Percentiles rank a stretch among this genome's conserved stretches.
These are phyloP conservation scores for Coilia nasus DNA, from an alignment of 2,797 vertebrate species.

Conservation along the genomic window DNA sequence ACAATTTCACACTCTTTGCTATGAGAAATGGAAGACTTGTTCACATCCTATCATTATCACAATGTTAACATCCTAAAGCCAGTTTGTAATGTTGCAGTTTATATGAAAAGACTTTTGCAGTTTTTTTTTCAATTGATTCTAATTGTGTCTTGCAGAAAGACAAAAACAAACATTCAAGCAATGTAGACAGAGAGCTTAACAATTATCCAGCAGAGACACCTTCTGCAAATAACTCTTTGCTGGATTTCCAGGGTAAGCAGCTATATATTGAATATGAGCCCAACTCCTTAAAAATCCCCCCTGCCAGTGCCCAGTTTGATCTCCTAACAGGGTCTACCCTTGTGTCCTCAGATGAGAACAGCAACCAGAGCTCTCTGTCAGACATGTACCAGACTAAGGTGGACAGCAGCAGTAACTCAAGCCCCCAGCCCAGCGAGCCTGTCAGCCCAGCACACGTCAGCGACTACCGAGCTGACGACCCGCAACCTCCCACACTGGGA, in stretches of 20 bases:
- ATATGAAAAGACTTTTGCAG: background rate
- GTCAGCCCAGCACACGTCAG: constrained; percentile 82
- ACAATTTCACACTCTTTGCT: constrained; percentile 1
- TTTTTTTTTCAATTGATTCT: constrained; percentile 20
- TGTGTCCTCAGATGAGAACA: constrained; percentile 82
- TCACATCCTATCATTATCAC: background rate
- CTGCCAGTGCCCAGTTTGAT: constrained; percentile 21
- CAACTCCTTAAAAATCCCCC: no score
- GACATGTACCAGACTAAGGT: constrained; percentile 84
- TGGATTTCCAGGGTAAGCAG: constrained; percentile 85
- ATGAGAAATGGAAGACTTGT: background rate
- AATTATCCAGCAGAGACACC: constrained; percentile 76
- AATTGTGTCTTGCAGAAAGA: constrained; percentile 74
- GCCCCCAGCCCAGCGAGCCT: constrained; percentile 84
- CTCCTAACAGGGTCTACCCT: background rate
- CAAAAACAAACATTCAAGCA: constrained; percentile 75
- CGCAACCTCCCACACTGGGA: constrained; percentile 85
- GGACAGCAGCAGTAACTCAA: constrained; percentile 87
- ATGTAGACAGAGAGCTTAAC: constrained; percentile 72
- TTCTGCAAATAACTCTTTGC: constrained; percentile 76
- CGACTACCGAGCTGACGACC: constrained; percentile 81
- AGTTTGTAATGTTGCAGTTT: background rate
- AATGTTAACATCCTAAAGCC: background rate
- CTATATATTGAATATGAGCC: background rate
- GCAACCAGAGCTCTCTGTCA: constrained; percentile 87